Evolutionary conservation across 2,797 vertebrate species (phyloP).

Genomic region (Lateolabrax maculatus): DNA sequence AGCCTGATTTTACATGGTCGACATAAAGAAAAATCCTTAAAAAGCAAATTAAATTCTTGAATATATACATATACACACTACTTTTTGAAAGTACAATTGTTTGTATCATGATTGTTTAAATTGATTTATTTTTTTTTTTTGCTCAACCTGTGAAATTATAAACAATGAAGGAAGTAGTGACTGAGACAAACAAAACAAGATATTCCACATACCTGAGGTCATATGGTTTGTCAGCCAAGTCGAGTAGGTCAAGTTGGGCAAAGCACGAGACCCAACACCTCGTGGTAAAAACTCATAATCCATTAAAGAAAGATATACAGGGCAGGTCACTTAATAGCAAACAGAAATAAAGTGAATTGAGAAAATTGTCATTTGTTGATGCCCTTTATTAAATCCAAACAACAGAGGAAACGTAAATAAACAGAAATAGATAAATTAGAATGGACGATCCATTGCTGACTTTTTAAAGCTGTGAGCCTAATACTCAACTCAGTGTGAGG

Average conservation of each 20-base stretch:
- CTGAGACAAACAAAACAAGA: conserved; percentile 18
- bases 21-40: not conserved
- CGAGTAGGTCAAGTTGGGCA: not conserved
- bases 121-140: not conserved
- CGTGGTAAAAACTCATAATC: not conserved
- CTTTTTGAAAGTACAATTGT: not conserved
- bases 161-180: not conserved
- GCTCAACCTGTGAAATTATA: conserved; percentile 1
- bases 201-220: conserved; percentile 43
- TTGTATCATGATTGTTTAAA: not conserved
- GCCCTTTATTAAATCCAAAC: not conserved
- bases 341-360: not conserved
- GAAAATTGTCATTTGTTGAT: not conserved
- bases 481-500: not conserved
- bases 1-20: not conserved
- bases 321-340: not conserved
- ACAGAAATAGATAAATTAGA: not conserved
- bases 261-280: not conserved
- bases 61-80: too few species aligned
- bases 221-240: not conserved
- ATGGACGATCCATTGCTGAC: not conserved
- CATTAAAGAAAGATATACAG: not conserved
- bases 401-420: not conserved
- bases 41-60: not conserved
- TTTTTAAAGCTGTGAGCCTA: conserved; percentile 2